Evolutionary conservation across 1,140 invertebrate genomes (phyloP).

Genomic region (Eupristina koningsbergeri): DNA sequence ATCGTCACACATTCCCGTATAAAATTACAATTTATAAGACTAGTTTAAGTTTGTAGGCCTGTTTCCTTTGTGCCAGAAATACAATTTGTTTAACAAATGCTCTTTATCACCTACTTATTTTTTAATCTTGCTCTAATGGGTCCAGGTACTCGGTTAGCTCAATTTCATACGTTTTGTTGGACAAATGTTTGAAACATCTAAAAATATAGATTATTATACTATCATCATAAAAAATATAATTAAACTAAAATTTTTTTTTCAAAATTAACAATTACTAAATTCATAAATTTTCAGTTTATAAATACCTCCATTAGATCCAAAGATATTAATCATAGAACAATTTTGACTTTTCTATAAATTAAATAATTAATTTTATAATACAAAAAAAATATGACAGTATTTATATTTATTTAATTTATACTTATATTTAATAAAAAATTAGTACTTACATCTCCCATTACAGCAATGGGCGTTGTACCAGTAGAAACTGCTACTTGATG

Average conservation of each 20-base stretch:
- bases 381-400: not conserved
- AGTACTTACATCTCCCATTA: constrained; percentile 86
- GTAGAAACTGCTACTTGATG: constrained; percentile 94
- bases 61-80: constrained; percentile 58
- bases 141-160: constrained; percentile 71
- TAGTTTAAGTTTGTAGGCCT: constrained; percentile 68
- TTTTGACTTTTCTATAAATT: constrained; percentile 68
- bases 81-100: constrained; percentile 42
- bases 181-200: constrained; percentile 66
- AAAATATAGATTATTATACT: constrained; percentile 44
- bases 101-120: constrained; percentile 54
- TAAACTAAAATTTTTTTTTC: too few species aligned
- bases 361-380: not conserved
- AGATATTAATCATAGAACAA: constrained; percentile 66
- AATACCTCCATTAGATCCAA: constrained; percentile 70
- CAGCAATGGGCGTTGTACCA: constrained; percentile 92
- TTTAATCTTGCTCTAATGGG: constrained; percentile 60
- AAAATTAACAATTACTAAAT: too few species aligned
- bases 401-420: too few species aligned
- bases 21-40: constrained; percentile 56
- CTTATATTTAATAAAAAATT: not conserved
- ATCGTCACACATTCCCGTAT: constrained; percentile 27
- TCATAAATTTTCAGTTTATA: too few species aligned
- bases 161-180: constrained; percentile 71
- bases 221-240: too few species aligned